Base-by-base conservation (phyloP, 2,888 invertebrate genomes). In the Synanthedon formicaeformis region DNA sequence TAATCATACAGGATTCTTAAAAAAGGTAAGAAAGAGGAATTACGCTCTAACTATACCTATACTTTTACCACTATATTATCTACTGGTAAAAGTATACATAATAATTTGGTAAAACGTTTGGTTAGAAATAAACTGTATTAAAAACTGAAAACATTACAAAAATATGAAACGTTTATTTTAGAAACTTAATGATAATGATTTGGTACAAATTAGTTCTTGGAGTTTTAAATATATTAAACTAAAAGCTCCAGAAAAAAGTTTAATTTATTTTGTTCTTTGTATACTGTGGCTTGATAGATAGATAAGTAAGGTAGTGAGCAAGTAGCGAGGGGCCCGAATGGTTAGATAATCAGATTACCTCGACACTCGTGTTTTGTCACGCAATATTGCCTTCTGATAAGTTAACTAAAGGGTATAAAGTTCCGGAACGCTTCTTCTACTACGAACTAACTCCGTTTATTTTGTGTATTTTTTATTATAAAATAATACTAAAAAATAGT, bases 321-420 rank as follows among this genome's bases (percentile, higher is more conserved):
- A 62, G 59, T 65, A 54, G 58, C 53, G 59, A 58, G 57, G 63
- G 59, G 61, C 59, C 62, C 65, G 66, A 69, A 72, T 64, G 66
- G 67, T 64, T 65, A 71, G 71, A 75, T 78, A 71, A 75, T 72
- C 78, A 70, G 79, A 80, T 81, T 76, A 71, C 68, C 59, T 53
- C 56, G 59, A 53, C 62, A 75, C 73, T 73, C 63, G 75, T 69
- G 71, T 74, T 73, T 77, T 56, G 53, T 79, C 81, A 82, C 81
- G 81, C 82, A 71, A 81, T 72, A 73, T 66, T 65, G 60, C 61
- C 64, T 55, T 55, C 56, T 66, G 71, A 72, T 69, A 72, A 68
- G 61, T 63, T 71, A 62, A 49, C 49, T 49, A 49, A 49, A 49
- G 49, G 49, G 49, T 16, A 49, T 49, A 16, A 45, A 45, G 45